phyloP scores from a whole-genome alignment of 2,888 invertebrate genomes.

The Trachelus tabidus region DNA sequence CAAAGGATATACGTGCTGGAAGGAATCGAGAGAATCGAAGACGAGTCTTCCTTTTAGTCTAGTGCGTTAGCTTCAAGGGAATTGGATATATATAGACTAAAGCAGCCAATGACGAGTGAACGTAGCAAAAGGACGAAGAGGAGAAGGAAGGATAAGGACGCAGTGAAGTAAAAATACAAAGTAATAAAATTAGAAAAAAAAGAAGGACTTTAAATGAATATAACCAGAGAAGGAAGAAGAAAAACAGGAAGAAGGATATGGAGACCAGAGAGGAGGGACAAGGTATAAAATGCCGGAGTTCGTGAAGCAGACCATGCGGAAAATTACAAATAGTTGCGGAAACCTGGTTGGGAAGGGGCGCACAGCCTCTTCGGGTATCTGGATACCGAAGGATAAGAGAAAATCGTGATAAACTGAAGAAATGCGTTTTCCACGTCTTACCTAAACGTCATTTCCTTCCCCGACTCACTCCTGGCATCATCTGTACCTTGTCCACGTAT shows the following conservation, averaged over 20 bases:
- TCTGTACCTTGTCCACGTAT: neutral
- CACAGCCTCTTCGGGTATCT: neutral
- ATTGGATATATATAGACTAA: neutral
- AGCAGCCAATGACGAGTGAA: neutral
- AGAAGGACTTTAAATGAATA: neutral
- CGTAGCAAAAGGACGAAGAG: neutral
- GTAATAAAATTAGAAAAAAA: neutral
- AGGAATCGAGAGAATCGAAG: neutral
- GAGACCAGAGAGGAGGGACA: neutral
- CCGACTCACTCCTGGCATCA: neutral
- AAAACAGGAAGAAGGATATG: neutral
- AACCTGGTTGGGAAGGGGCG: neutral
- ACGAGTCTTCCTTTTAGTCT: neutral
- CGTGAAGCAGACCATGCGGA: slow-evolving; percentile 40
- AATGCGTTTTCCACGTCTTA: neutral
- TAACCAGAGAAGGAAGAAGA: neutral
- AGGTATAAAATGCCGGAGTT: slow-evolving; percentile 28
- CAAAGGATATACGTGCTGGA: neutral
- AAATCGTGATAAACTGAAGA: slow-evolving; percentile 21
- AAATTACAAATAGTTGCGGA: slow-evolving; percentile 48
- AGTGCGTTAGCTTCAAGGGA: neutral
- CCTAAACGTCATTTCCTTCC: neutral
- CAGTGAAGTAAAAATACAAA: neutral
- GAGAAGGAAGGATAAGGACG: neutral
- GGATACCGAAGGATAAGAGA: neutral